Percentiles rank a stretch among this genome's conserved stretches.
Evolutionary conservation across 2,888 invertebrate genomes (phyloP).

Genomic region (Mimumesa dahlbomi): DNA sequence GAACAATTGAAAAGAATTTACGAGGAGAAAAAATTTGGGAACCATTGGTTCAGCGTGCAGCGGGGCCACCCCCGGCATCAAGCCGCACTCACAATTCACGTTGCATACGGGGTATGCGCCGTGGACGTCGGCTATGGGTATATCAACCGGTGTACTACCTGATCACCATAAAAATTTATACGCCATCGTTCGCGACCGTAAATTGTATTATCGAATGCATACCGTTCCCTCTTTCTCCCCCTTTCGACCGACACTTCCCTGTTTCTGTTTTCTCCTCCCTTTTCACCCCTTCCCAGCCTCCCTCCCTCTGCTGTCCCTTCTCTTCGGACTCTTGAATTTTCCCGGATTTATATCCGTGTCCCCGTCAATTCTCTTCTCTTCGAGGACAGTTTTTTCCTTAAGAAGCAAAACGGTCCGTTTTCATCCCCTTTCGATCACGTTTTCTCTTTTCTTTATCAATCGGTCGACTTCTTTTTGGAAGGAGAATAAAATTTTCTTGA

Average conservation of each 20-base stretch:
- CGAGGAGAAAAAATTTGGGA: too few relatives aligned
- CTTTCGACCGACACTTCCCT: neutral
- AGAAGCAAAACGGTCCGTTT: too few relatives aligned
- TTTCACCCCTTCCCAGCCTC: constrained; percentile 5
- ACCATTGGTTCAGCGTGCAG: too few relatives aligned
- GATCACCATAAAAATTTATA: constrained; percentile 80
- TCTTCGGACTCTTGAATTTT: constrained; percentile 39
- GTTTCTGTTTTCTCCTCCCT: neutral
- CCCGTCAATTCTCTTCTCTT: too few relatives aligned
- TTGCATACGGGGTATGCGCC: constrained; percentile 64
- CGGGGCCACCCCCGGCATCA: constrained; percentile 56
- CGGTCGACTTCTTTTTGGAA: too few relatives aligned
- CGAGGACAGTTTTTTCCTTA: too few relatives aligned
- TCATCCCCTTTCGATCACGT: too few relatives aligned
- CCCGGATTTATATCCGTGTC: too few relatives aligned
- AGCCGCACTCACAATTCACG: constrained; percentile 62
- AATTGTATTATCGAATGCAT: constrained; percentile 78
- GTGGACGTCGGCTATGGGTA: constrained; percentile 56
- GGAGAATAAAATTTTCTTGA: too few relatives aligned
- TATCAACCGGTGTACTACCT: constrained; percentile 74
- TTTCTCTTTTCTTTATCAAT: too few relatives aligned
- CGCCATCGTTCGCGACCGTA: constrained; percentile 74
- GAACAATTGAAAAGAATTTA: too few relatives aligned
- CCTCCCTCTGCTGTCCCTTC: neutral
- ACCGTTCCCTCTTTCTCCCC: constrained; percentile 51